Percentiles rank a stretch among this genome's conserved stretches.
phyloP scores from a whole-genome alignment of 2,888 invertebrate genomes.

The Atethmia centrago region DNA sequence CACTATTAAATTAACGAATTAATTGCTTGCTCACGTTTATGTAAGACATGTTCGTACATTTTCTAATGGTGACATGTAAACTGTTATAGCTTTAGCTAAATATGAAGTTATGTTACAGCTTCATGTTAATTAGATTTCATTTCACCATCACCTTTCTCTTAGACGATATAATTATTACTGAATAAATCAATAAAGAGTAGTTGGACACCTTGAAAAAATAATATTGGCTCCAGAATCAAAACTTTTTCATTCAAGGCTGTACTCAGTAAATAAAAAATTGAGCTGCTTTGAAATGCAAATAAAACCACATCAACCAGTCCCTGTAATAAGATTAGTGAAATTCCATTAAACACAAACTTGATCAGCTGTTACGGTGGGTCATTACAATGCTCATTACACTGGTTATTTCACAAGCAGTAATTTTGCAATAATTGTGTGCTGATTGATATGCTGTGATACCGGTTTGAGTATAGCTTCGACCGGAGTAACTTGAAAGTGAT shows the following conservation, averaged over 20 bases:
- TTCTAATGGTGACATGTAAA: constrained; percentile 39
- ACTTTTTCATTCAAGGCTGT: background rate
- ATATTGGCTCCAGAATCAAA: background rate
- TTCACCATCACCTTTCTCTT: constrained; percentile 13
- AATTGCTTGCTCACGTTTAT: constrained; percentile 47
- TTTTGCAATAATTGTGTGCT: constrained; percentile 75
- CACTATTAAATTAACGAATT: constrained; percentile 50
- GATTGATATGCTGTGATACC: constrained; percentile 71
- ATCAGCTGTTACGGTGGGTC: constrained; percentile 52
- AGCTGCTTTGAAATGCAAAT: constrained; percentile 33
- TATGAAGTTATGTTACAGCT: constrained; percentile 34
- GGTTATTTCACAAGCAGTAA: constrained; percentile 76
- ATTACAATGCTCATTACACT: constrained; percentile 69
- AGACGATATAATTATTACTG: background rate
- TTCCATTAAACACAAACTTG: constrained; percentile 50
- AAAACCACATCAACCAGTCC: constrained; percentile 27
- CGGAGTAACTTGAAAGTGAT: constrained; percentile 72
- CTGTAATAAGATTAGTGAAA: constrained; percentile 46
- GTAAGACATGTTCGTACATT: constrained; percentile 21
- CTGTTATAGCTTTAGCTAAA: constrained; percentile 24
- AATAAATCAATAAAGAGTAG: background rate
- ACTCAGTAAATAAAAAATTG: constrained; percentile 6
- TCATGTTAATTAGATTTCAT: constrained; percentile 29
- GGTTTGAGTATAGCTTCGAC: constrained; percentile 72
- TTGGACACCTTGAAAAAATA: constrained; percentile 4